Evolutionary conservation across 2,113 vertebrate genomes (phyloP).

Genomic region (Taurulus bubalis): DNA sequence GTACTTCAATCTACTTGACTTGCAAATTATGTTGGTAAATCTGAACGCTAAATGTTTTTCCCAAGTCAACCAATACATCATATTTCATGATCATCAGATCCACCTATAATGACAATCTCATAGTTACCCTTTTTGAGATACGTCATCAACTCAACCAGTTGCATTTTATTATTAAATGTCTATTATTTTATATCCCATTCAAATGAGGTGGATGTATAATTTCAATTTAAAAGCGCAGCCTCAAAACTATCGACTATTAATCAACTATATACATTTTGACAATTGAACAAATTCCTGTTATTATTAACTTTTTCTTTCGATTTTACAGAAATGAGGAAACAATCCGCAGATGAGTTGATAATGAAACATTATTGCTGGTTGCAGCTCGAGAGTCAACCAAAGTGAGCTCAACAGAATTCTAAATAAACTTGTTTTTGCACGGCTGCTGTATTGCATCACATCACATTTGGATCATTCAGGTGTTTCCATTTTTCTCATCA

Average conservation of each 20-base stretch:
- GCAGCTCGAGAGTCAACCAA: background rate
- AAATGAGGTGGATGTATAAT: background rate
- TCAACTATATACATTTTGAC: too few species aligned
- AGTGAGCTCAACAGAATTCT: background rate
- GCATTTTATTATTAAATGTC: too few species aligned
- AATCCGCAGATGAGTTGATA: too few species aligned
- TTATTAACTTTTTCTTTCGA: background rate
- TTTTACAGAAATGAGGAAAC: background rate
- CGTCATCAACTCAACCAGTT: background rate
- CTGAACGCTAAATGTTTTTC: slow-evolving; percentile 39
- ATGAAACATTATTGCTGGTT: background rate
- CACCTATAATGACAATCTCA: background rate
- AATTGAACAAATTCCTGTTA: background rate
- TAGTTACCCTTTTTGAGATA: background rate
- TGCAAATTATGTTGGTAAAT: slow-evolving; percentile 54
- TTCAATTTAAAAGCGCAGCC: too few species aligned
- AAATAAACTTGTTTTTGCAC: background rate
- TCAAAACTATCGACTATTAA: too few species aligned
- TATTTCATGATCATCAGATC: slow-evolving; percentile 16
- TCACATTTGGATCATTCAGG: slow-evolving; percentile 29
- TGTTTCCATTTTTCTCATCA: slow-evolving; percentile 1
- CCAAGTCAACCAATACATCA: slow-evolving; percentile 22
- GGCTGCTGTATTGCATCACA: slow-evolving; percentile 11
- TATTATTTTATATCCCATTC: background rate
- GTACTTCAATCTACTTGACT: slow-evolving; percentile 59